These are phyloP conservation scores for Hippotragus niger DNA, from an alignment of 2,113 vertebrate genomes.

Conservation along the genomic window DNA sequence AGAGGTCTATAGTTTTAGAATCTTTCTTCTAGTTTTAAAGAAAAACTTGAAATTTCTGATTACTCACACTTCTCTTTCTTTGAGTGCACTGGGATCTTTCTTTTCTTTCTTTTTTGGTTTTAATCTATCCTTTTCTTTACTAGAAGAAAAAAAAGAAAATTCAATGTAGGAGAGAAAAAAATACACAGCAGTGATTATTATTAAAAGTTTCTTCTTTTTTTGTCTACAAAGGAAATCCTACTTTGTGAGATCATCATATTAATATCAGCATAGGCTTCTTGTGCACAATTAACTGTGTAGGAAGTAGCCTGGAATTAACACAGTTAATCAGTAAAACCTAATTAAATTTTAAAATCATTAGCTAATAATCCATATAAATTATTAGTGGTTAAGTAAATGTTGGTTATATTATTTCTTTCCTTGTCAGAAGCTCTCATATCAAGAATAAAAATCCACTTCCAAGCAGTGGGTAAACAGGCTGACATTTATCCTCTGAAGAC, in stretches of 20 bases:
- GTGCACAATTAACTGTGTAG: not conserved
- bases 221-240: not conserved
- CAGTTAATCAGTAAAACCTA: not conserved
- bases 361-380: not conserved
- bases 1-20: not conserved
- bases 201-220: not conserved
- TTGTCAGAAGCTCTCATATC: not conserved
- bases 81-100: constrained; percentile 90
- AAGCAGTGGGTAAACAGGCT: not conserved
- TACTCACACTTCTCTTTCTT: constrained; percentile 94
- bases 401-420: not conserved
- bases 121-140: constrained; percentile 90
- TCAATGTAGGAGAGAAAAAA: not conserved
- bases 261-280: not conserved
- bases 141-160: constrained; percentile 70
- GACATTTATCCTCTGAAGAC: constrained; percentile 16
- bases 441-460: constrained; percentile 22
- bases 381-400: not conserved
- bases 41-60: not conserved
- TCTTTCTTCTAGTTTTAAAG: not conserved
- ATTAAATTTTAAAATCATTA: not conserved
- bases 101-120: constrained; percentile 90
- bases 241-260: not conserved
- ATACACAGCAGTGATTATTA: not conserved
- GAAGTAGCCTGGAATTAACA: not conserved